A percentile compares a stretch with the other conserved stretches of the same genome.
Evolutionary conservation across 2,888 invertebrate genomes (phyloP).

Genomic region (Clistopyga incitator): DNA sequence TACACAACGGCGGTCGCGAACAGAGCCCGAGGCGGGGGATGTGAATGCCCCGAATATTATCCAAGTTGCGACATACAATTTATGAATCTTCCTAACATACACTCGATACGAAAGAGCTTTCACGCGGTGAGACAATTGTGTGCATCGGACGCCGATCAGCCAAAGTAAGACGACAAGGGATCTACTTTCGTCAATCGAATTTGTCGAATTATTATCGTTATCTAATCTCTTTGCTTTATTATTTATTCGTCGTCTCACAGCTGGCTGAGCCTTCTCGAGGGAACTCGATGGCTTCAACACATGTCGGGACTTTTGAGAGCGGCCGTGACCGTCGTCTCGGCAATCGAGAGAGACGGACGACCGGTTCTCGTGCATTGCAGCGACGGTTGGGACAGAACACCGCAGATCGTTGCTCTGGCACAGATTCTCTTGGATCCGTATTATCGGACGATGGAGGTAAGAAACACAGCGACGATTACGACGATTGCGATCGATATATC

Average conservation of each 20-base stretch:
- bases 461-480: constrained; percentile 49
- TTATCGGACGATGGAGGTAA: constrained; percentile 96
- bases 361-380: constrained; percentile 99
- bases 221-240: constrained; percentile 28
- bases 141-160: constrained; percentile 91
- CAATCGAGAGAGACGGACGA: constrained; percentile 92
- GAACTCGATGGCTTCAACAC: constrained; percentile 96
- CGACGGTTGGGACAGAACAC: constrained; percentile 99
- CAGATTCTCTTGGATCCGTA: constrained; percentile 96
- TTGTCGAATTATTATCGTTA: not conserved
- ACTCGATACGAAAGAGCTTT: constrained; percentile 97
- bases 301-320: constrained; percentile 94
- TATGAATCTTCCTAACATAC: constrained; percentile 99
- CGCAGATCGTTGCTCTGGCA: constrained; percentile 97
- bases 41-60: constrained; percentile 98
- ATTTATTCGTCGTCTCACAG: constrained; percentile 85
- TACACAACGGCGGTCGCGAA: constrained; percentile 98
- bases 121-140: constrained; percentile 92
- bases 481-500: constrained; percentile 39
- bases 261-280: constrained; percentile 95
- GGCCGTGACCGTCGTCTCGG: constrained; percentile 92
- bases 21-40: constrained; percentile 98
- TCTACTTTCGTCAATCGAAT: not conserved
- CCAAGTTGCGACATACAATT: constrained; percentile 97
- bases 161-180: constrained; percentile 87